Evolutionary conservation across 2,113 vertebrate genomes (phyloP).

Genomic region (Shinisaurus crocodilurus): DNA sequence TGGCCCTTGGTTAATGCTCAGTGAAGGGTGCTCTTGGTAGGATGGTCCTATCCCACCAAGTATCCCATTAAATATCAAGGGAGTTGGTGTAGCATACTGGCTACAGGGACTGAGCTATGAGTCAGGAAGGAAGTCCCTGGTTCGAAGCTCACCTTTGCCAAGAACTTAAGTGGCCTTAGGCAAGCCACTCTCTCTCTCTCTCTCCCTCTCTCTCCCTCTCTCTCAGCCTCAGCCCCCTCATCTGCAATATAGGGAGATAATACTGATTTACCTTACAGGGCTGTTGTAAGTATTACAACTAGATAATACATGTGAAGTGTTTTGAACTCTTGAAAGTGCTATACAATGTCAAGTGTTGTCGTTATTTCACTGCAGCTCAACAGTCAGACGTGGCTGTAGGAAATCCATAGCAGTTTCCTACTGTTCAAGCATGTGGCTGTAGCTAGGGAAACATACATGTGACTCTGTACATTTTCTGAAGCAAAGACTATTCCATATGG

Average conservation of each 20-base stretch:
- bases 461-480: not conserved
- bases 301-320: not conserved
- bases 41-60: no score
- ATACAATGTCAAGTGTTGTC: not conserved
- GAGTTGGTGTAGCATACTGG: no score
- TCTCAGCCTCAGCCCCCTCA: not conserved
- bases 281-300: not conserved
- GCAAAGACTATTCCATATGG: conserved; percentile 43
- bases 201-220: no score
- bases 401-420: not conserved
- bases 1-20: no score
- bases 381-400: not conserved
- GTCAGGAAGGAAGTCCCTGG: no score
- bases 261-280: not conserved
- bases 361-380: not conserved
- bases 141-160: not conserved
- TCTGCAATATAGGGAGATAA: not conserved
- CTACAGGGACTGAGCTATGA: no score
- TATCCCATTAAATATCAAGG: no score
- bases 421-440: not conserved
- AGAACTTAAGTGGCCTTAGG: not conserved
- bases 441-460: conserved; percentile 23
- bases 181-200: no score
- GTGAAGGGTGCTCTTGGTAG: no score
- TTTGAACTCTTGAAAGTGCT: not conserved